phyloP scores from a whole-genome alignment of 2,888 invertebrate species.

The Rhamnusium bicolor region DNA sequence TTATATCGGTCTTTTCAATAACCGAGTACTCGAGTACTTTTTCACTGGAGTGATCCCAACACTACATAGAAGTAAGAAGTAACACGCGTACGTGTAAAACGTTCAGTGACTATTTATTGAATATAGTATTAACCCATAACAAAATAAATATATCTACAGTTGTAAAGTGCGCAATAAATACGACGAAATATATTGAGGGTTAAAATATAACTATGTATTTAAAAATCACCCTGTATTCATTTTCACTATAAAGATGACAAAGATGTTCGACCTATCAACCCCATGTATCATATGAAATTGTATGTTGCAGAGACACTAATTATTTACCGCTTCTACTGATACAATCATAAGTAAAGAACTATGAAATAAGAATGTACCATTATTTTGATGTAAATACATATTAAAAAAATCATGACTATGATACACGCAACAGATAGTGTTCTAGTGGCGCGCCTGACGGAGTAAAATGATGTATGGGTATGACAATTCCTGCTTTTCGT shows the following conservation, averaged over 20 bases:
- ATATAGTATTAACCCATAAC: too few relatives aligned
- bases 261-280: background rate
- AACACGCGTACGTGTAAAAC: too few relatives aligned
- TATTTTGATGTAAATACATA: background rate
- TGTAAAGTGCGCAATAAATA: too few relatives aligned
- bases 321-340: background rate
- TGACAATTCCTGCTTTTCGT: conserved; percentile 1
- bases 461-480: background rate
- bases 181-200: too few relatives aligned
- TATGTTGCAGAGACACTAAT: background rate
- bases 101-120: too few relatives aligned
- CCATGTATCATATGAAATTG: background rate
- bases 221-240: background rate
- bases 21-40: too few relatives aligned
- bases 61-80: too few relatives aligned
- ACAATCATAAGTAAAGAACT: background rate
- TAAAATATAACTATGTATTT: too few relatives aligned
- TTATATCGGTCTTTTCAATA: too few relatives aligned
- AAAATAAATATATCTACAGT: too few relatives aligned
- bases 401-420: conserved; percentile 1
- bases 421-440: conserved; percentile 16
- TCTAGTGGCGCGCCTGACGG: conserved; percentile 2
- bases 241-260: too few relatives aligned
- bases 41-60: too few relatives aligned
- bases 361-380: background rate